Conservation (phyloP, 1,140 invertebrate genomes). For the Cherax destructor region DNA sequence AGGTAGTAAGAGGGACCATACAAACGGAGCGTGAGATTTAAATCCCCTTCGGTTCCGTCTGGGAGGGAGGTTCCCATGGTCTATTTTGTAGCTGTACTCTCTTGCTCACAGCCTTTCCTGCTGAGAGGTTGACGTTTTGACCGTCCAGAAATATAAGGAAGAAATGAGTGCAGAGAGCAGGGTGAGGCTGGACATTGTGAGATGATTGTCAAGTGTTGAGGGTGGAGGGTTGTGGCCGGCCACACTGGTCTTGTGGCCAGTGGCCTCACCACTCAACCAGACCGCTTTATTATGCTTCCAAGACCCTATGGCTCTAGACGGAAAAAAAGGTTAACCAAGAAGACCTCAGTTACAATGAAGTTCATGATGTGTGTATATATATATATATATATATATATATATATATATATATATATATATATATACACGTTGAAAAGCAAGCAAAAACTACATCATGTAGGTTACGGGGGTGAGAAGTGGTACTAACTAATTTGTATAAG, state of each 20-base stretch:
- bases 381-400: no score
- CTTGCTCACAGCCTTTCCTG: neutral
- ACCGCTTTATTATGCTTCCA: neutral
- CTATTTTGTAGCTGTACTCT: slow-evolving; percentile 3
- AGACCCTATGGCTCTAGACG: neutral
- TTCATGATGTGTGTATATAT: no score
- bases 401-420: no score
- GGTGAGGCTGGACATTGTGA: slow-evolving; percentile 7
- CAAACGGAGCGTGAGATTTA: neutral
- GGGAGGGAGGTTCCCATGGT: neutral
- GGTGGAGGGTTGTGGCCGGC: neutral
- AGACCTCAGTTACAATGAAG: neutral
- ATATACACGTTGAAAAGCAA: no score
- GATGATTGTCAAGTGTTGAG: neutral
- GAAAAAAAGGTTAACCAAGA: neutral
- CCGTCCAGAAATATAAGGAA: neutral
- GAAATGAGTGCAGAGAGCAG: slow-evolving; percentile 7
- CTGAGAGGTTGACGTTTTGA: neutral
- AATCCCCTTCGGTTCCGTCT: neutral
- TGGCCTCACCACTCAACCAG: neutral
- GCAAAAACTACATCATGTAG: no score
- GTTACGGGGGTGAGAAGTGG: no score
- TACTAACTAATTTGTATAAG: no score
- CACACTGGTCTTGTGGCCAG: neutral
- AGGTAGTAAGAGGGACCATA: neutral